Evolutionary conservation across 2,797 vertebrate species (phyloP).

Genomic region (Hylomyscus alleni): DNA sequence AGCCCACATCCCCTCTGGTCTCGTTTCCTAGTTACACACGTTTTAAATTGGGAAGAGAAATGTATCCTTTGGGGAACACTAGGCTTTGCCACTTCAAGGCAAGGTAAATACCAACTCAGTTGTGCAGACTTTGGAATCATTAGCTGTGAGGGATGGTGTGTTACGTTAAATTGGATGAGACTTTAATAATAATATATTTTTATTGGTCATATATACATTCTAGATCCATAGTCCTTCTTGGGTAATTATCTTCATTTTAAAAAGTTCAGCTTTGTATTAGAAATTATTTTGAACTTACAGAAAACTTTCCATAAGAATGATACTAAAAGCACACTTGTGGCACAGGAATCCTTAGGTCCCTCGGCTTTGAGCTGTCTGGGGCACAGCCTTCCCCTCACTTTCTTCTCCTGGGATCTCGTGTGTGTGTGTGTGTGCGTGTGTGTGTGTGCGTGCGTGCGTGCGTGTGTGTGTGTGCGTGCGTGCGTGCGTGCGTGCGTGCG

Average conservation of each 20-base stretch:
- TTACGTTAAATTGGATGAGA: background rate
- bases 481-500: fast-evolving
- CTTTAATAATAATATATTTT: background rate
- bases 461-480: no score
- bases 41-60: conserved; percentile 7
- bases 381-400: no score
- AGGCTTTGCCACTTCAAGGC: background rate
- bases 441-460: fast-evolving
- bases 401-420: background rate
- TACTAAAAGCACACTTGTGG: background rate
- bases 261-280: conserved; percentile 9
- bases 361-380: fast-evolving
- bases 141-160: background rate
- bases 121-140: background rate
- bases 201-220: background rate
- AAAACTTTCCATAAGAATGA: background rate
- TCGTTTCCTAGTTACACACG: background rate
- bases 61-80: background rate
- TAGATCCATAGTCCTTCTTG: background rate
- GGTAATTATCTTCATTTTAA: conserved; percentile 13
- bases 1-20: background rate
- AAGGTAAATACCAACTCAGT: background rate
- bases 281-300: conserved; percentile 46
- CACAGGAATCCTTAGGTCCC: background rate
- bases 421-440: background rate